Evolutionary conservation across 2,797 vertebrate species (phyloP), one percentile per base, ranked within the genome.

Genomic region (Ptychobarbus kaznakovi): DNA sequence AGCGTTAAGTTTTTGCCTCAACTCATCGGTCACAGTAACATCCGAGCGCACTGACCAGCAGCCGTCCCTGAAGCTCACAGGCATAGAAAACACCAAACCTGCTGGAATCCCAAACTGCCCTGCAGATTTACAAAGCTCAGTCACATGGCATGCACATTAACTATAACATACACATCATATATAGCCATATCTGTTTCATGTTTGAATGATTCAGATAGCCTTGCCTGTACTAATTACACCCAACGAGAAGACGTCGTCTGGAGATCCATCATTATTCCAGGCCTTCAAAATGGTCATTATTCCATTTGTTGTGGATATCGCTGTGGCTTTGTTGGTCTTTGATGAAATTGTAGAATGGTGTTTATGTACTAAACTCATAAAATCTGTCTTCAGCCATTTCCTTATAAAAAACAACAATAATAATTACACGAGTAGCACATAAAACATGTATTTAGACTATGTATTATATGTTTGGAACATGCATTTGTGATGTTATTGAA

Each of bases 31-130:
- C 7, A 95, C 69, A 35, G 92, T 38, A 35, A 95, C 89, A 58
- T 96, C 93, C 11, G 90, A 89, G 69, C 93, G 16, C 72, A 92
- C 92, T 2, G 91, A 87, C 97, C 97, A 99, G 32, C 70, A 88
- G 11, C 96, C 96, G 11, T 94, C 92, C 44, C 89, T 90, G 88
- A 97, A 97, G 22, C 89, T 95, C 35, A 96, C 96, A 11, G 98
- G 98, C 91, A 98, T 92, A 16, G 96, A 98, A 86, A 97, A 95
- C 46, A 97, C 91, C n/a, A 97, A 89, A 35, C 92, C 96, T 13
- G 92, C 90, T 35, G 96, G 96, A 91, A 98, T 25, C 3, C 88
- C 89, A 86, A 94, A 96, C 10, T 95, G 91, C 0, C 96, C 98
- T 99, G 83, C 3, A 20, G n/a, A 44, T n/a, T 49, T 79, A 88